Base-by-base conservation (phyloP, 2,888 invertebrate genomes). In the Polia nebulosa region DNA sequence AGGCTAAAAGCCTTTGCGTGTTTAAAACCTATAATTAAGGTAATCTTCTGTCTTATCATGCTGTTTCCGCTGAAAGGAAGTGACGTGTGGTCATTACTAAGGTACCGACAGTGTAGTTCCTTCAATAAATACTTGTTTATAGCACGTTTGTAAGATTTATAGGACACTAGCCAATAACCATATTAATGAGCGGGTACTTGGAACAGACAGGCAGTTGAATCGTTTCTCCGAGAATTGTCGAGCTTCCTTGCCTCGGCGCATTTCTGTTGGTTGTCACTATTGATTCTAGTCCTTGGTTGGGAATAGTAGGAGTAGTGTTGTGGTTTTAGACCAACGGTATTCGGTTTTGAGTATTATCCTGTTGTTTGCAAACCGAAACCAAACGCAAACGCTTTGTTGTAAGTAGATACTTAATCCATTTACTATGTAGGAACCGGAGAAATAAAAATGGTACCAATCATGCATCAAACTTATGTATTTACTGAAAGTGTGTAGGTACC, bases 21-120 rank as follows among this genome's bases (percentile, higher is more conserved):
- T 47, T 45, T 55, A 45, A 55, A 62, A 53, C 45, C 8, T 45
- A 71, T 76, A n/a, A 73, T 45, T 52, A 52, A 11, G 39, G 34
- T 77, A 73, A 71, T 77, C 34, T 25, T 39, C n/a, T 22, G 44
- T 27, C 44, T 57, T 73, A 77, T 77, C 63, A 57, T 29, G 69
- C 29, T n/a, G 36, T 74, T 73, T 77, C 73, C 72, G 57, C 25
- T 58, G 11, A 61, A 61, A 17, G 60, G 59, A 76, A 68, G 39
- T 55, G 20, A 52, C 20, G 32, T 41, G 34, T 52, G 44, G 41
- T 32, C 39, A 70, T 72, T 76, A 70, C 8, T 36, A 20, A 47
- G 25, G 41, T 53, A 71, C 44, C 25, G 36, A 71, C 27, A 39
- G 13, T 53, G 20, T 45, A 59, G 17, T 56, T 69, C 41, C 45